phyloP scores from a whole-genome alignment of 2,797 vertebrate genomes.

The Neosilurus mollespiculum region DNA sequence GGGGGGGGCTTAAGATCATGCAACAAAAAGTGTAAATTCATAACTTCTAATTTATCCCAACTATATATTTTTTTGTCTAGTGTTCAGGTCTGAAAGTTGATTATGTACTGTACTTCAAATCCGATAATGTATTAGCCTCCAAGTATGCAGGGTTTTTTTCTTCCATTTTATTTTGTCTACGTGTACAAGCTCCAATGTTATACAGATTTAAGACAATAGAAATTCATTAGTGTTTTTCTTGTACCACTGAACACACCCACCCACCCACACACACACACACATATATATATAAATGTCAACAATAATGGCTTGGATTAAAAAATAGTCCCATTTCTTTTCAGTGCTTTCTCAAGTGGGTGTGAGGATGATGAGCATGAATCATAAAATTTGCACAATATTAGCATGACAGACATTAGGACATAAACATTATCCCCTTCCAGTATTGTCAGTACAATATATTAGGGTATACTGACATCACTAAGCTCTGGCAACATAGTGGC shows the following conservation, averaged over 20 bases:
- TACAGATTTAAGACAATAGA: background rate
- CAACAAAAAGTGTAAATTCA: background rate
- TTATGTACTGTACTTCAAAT: no score
- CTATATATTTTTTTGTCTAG: background rate
- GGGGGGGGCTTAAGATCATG: background rate
- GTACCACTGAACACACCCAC: background rate
- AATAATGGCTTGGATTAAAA: background rate
- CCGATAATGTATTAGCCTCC: background rate
- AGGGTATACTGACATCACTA: constrained; percentile 28
- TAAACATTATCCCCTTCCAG: constrained; percentile 20
- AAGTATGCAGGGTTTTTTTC: background rate
- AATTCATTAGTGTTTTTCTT: background rate
- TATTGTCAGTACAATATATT: constrained; percentile 35
- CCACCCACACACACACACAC: no score
- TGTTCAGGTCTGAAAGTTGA: background rate
- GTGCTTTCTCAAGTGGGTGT: background rate
- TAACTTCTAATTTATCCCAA: background rate
- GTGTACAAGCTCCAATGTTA: background rate
- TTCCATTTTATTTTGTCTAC: background rate
- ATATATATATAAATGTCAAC: background rate
- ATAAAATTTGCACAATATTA: constrained; percentile 2
- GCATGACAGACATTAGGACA: background rate
- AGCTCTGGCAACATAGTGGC: constrained; percentile 20
- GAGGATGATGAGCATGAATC: constrained; percentile 21
- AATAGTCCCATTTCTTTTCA: background rate